These are phyloP conservation scores for Sigmodon hispidus DNA, from an alignment of 2,113 vertebrate species.

Conservation along the genomic window DNA sequence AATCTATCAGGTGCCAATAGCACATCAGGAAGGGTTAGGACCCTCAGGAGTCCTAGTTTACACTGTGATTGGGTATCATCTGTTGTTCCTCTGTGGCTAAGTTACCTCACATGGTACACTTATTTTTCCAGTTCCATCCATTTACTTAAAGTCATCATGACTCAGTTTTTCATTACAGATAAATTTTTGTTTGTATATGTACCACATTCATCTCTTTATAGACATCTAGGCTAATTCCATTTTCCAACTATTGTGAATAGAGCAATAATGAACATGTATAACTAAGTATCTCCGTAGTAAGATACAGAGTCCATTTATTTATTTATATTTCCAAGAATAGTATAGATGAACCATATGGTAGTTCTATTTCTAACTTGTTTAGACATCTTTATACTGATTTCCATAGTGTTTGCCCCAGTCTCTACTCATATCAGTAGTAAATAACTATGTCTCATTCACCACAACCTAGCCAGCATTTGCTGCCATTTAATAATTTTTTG, in stretches of 20 bases:
- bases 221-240: background rate
- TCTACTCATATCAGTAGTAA: background rate
- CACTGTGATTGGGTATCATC: too few species aligned
- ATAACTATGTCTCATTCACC: too few species aligned
- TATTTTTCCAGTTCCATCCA: background rate
- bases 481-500: background rate
- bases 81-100: background rate
- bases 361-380: background rate
- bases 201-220: background rate
- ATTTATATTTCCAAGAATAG: background rate
- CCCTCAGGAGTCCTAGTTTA: background rate
- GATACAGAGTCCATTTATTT: background rate
- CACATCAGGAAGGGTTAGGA: background rate
- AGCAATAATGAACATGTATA: background rate
- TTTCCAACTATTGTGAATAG: background rate
- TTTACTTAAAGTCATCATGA: too few species aligned
- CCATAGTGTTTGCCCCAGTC: background rate
- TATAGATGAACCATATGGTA: background rate
- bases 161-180: background rate
- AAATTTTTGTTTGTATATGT: background rate
- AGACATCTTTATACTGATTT: background rate
- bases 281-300: background rate
- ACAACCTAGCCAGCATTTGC: background rate
- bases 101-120: background rate
- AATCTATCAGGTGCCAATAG: background rate